phyloP scores from a whole-genome alignment of 2,888 invertebrate species.

The Rotaria socialis region DNA sequence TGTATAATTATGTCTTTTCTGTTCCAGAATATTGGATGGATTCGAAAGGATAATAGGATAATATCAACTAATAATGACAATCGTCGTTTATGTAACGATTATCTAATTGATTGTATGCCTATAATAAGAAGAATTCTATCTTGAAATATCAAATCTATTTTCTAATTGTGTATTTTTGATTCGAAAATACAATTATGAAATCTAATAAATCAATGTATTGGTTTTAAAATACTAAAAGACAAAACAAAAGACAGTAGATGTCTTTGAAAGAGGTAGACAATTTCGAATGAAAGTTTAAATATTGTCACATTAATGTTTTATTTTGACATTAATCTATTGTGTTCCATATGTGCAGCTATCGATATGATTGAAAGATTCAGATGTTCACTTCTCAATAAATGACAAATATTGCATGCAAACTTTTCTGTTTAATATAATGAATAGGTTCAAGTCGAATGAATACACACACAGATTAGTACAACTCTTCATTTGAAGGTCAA shows the following conservation, averaged over 20 bases:
- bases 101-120: not conserved
- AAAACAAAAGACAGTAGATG: too few species aligned
- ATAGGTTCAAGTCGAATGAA: not conserved
- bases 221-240: too few species aligned
- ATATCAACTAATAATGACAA: not conserved
- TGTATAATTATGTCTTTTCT: not conserved
- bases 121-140: not conserved
- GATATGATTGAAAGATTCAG: not conserved
- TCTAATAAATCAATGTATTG: not conserved
- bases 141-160: not conserved
- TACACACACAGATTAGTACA: constrained; percentile 6
- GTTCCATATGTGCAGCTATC: not conserved
- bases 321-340: not conserved
- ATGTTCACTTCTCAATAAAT: not conserved
- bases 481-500: constrained; percentile 19
- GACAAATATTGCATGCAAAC: constrained; percentile 13
- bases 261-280: too few species aligned
- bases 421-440: not conserved
- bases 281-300: too few species aligned
- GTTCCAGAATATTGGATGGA: not conserved
- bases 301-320: not conserved
- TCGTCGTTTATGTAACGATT: not conserved
- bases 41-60: not conserved
- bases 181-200: too few species aligned
- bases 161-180: too few species aligned